phyloP scores from a whole-genome alignment of 2,113 vertebrate species.

The Gymnogyps californianus region DNA sequence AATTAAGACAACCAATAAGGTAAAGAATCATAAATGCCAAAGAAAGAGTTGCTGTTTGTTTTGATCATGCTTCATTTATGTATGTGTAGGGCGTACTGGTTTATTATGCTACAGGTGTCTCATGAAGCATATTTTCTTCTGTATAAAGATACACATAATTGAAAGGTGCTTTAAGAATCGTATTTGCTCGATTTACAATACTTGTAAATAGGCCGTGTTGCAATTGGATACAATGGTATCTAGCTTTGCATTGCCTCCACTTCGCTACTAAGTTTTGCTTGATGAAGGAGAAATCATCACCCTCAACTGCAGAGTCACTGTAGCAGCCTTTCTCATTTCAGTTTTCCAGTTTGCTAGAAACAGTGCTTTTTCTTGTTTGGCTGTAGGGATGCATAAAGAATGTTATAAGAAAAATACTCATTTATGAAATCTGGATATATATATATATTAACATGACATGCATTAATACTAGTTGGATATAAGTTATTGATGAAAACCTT shows the following conservation, averaged over 20 bases:
- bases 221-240: neutral
- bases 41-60: neutral
- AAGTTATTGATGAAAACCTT: neutral
- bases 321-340: neutral
- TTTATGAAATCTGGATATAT: neutral
- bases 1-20: conserved; percentile 92
- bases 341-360: neutral
- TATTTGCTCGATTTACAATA: neutral
- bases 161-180: neutral
- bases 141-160: neutral
- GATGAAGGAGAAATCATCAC: neutral
- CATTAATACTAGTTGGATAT: neutral
- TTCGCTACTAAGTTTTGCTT: neutral
- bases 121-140: neutral
- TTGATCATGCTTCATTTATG: neutral
- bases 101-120: neutral
- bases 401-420: neutral
- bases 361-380: neutral
- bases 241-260: neutral
- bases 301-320: neutral
- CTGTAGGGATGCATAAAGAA: neutral
- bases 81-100: neutral
- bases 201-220: neutral
- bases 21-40: conserved; percentile 42
- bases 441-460: rapidly evolving